A percentile compares a stretch with the other conserved stretches of the same genome.
phyloP scores from a whole-genome alignment of 2,888 invertebrate species.

The Adela reaumurella region DNA sequence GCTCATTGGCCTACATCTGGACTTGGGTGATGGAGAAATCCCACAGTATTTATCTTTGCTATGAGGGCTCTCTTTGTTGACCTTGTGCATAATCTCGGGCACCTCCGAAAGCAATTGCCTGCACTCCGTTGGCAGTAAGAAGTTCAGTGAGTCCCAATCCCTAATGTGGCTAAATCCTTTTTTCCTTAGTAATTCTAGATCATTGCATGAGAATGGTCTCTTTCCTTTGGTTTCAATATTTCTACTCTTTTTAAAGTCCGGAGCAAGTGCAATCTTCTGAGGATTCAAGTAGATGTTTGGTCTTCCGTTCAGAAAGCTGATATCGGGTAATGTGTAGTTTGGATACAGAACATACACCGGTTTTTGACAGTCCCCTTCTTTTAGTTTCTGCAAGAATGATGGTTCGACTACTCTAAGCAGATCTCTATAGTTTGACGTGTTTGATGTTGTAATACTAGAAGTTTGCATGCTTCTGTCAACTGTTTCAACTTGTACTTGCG shows the following conservation, averaged over 20 bases:
- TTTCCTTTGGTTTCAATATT: conserved; percentile 40
- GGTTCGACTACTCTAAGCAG: conserved; percentile 63
- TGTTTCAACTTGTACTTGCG: conserved; percentile 52
- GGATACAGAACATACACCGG: conserved; percentile 89
- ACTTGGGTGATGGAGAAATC: conserved; percentile 40
- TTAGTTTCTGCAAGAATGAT: conserved; percentile 67
- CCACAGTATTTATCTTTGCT: conserved; percentile 41
- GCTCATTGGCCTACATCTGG: conserved; percentile 57
- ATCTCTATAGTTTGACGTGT: conserved; percentile 39
- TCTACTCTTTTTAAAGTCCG: conserved; percentile 35
- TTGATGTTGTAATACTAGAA: conserved; percentile 45
- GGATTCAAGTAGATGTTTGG: conserved; percentile 73
- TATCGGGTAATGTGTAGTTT: conserved; percentile 84
- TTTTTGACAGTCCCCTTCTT: conserved; percentile 62
- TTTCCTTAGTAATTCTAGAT: conserved; percentile 75
- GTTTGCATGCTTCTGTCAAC: conserved; percentile 76
- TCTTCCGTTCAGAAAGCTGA: conserved; percentile 69
- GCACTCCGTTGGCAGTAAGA: conserved; percentile 82
- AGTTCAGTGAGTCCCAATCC: conserved; percentile 91
- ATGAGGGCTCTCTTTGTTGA: conserved; percentile 49
- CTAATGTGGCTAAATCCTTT: conserved; percentile 80
- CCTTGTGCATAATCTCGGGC: conserved; percentile 69
- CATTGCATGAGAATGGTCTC: conserved; percentile 76
- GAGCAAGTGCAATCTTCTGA: conserved; percentile 52
- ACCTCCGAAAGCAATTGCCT: conserved; percentile 74